Evolutionary conservation across 1,140 invertebrate genomes (phyloP).

Genomic region (Homarus americanus): DNA sequence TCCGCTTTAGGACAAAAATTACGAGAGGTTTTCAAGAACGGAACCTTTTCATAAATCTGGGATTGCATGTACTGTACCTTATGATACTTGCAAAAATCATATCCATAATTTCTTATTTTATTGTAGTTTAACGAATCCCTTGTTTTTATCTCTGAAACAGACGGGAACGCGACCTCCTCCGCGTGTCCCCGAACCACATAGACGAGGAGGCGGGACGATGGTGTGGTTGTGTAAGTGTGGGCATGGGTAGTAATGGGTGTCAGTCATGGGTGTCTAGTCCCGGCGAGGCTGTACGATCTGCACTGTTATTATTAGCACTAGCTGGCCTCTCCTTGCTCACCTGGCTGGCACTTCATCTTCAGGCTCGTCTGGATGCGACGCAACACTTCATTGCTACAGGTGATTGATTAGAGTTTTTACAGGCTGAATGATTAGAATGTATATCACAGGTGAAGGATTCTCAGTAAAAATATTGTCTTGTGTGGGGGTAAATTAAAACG

Average conservation of each 20-base stretch:
- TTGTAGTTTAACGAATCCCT: neutral
- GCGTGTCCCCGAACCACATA: constrained; percentile 37
- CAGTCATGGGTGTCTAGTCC: constrained; percentile 17
- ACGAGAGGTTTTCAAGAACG: too few relatives aligned
- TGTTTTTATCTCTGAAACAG: constrained; percentile 9
- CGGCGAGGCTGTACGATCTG: constrained; percentile 48
- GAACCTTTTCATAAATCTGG: too few relatives aligned
- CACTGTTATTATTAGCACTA: constrained; percentile 47
- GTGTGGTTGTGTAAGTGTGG: constrained; percentile 51
- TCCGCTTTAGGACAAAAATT: too few relatives aligned
- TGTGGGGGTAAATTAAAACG: too few relatives aligned
- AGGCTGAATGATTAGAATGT: too few relatives aligned
- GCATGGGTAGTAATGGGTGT: constrained; percentile 31
- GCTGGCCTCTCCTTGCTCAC: constrained; percentile 58
- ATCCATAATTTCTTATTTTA: too few relatives aligned
- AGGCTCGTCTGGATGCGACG: constrained; percentile 45
- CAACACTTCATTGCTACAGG: constrained; percentile 44
- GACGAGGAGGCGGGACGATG: constrained; percentile 43
- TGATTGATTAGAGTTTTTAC: neutral
- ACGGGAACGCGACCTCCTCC: constrained; percentile 54
- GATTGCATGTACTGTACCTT: too few relatives aligned
- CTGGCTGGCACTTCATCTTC: constrained; percentile 60
- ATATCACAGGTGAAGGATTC: too few relatives aligned
- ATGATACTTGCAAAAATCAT: too few relatives aligned
- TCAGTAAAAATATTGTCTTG: too few relatives aligned